A percentile compares a stretch with the other conserved stretches of the same genome.
Conservation (phyloP, 2,113 vertebrate species). For the Macrotis lagotis region DNA sequence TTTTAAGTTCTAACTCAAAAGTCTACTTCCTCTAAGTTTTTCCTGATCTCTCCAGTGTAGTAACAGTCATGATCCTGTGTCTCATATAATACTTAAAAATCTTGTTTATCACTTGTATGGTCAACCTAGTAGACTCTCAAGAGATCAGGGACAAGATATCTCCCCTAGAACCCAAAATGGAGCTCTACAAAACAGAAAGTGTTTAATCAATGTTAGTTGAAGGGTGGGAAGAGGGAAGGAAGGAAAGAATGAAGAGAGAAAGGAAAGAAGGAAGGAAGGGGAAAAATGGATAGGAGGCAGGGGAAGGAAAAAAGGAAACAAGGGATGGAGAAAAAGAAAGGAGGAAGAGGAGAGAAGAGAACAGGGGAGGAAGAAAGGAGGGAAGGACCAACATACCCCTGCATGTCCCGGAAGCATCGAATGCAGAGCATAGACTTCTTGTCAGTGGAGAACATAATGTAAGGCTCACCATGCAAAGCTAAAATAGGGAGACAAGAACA, state of each 20-base stretch:
- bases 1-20: not conserved
- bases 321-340: not conserved
- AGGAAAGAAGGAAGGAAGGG: not conserved
- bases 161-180: not conserved
- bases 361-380: fast-evolving
- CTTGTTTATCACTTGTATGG: not conserved
- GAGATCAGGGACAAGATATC: not conserved
- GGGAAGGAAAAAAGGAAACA: not conserved
- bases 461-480: conserved; percentile 95
- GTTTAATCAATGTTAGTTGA: not conserved
- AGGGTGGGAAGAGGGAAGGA: not conserved
- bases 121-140: not conserved
- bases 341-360: not conserved
- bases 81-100: not conserved
- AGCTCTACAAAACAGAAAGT: not conserved
- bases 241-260: not conserved
- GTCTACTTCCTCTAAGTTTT: not conserved
- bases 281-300: not conserved
- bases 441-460: conserved; percentile 96
- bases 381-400: conserved; percentile 84
- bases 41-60: not conserved
- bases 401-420: conserved; percentile 97
- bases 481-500: conserved; percentile 1
- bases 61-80: not conserved
- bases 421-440: conserved; percentile 97